A percentile compares a stretch with the other conserved stretches of the same genome.
Evolutionary conservation across 2,888 invertebrate species (phyloP).

Genomic region (Dicranocentrus wangi): DNA sequence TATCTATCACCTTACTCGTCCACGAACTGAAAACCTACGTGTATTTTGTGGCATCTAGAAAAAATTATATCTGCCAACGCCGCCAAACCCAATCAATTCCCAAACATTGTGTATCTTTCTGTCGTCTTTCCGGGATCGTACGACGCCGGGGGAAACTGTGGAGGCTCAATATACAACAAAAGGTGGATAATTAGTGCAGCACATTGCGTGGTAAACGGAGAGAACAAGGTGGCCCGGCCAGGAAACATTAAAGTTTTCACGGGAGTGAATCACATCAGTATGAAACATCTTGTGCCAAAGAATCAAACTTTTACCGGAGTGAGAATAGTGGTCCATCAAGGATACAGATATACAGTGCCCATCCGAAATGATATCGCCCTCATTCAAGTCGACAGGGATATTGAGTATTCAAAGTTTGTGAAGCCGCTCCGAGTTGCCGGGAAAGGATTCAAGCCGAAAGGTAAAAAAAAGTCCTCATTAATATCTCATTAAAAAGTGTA

Average conservation of each 20-base stretch:
- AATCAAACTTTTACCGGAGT: slow-evolving; percentile 33
- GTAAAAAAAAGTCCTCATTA: not conserved
- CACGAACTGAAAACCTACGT: no score
- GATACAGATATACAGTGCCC: slow-evolving; percentile 41
- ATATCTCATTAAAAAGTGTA: no score
- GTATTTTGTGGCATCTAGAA: no score
- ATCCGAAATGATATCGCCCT: slow-evolving; percentile 51
- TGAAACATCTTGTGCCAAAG: slow-evolving; percentile 20
- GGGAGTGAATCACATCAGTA: slow-evolving; percentile 34
- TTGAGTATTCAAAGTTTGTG: slow-evolving; percentile 50
- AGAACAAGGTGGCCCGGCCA: slow-evolving; percentile 34
- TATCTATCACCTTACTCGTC: no score
- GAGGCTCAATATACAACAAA: slow-evolving; percentile 42
- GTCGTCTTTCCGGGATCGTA: slow-evolving; percentile 30
- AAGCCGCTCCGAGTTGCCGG: slow-evolving; percentile 41
- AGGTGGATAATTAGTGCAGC: slow-evolving; percentile 49
- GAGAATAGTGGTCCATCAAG: slow-evolving; percentile 44
- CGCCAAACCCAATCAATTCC: slow-evolving; percentile 45
- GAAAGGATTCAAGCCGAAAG: slow-evolving; percentile 40
- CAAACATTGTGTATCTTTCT: slow-evolving; percentile 43
- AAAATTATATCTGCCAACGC: slow-evolving; percentile 45
- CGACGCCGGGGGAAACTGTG: slow-evolving; percentile 51
- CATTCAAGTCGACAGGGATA: slow-evolving; percentile 47
- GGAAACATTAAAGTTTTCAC: slow-evolving; percentile 39
- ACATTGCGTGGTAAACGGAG: slow-evolving; percentile 35